phyloP scores from a whole-genome alignment of 2,113 vertebrate genomes.

The Isurus oxyrinchus region DNA sequence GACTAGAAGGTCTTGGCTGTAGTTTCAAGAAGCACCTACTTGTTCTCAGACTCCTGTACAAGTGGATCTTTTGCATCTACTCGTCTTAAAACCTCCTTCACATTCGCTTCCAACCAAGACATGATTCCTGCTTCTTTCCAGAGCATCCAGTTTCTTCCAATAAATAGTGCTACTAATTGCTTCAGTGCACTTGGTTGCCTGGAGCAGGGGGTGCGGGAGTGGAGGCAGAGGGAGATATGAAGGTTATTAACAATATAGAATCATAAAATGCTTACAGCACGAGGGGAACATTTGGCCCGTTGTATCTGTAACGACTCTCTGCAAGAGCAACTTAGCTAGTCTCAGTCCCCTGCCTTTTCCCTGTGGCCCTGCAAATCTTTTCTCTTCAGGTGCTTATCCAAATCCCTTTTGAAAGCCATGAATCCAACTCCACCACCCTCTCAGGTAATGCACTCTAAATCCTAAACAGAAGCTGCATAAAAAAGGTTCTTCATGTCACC shows the following conservation, averaged over 20 bases:
- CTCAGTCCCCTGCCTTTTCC: neutral
- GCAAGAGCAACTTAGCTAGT: neutral
- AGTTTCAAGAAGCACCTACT: conserved; percentile 57
- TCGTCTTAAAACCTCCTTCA: conserved; percentile 64
- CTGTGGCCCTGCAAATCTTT: neutral
- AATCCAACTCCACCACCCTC: neutral
- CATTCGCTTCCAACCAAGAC: conserved; percentile 82
- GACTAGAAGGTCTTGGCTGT: too few species aligned
- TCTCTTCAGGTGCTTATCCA: neutral
- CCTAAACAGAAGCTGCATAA: too few species aligned
- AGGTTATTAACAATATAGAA: neutral
- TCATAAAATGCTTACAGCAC: neutral
- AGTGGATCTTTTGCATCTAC: conserved; percentile 67
- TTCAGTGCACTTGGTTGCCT: conserved; percentile 79
- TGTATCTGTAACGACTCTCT: neutral
- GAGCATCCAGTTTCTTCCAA: conserved; percentile 73
- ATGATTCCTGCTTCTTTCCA: conserved; percentile 82
- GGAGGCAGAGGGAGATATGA: neutral
- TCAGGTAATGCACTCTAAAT: too few species aligned
- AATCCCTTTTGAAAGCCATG: neutral
- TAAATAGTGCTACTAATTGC: conserved; percentile 77
- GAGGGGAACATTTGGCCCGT: neutral
- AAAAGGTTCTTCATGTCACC: too few species aligned
- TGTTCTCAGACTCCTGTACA: conserved; percentile 72
- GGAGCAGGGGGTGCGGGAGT: neutral